Percentiles rank a stretch among this genome's conserved stretches.
Evolutionary conservation across 1,140 invertebrate genomes (phyloP).

Genomic region (Cydia fagiglandana): DNA sequence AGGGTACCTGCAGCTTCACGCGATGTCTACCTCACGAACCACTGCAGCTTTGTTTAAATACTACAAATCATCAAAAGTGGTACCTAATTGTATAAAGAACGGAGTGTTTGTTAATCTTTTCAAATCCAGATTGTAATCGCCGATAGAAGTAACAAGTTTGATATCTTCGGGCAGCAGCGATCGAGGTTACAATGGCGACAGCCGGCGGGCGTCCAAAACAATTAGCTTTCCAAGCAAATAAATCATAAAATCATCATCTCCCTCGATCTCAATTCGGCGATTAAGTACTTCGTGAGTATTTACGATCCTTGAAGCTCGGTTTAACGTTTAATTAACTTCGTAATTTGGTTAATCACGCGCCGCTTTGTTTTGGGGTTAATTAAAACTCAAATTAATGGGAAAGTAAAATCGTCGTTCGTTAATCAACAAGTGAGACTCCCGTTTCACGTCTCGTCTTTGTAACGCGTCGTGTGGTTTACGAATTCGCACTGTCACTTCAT

Average conservation of each 20-base stretch:
- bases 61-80: not conserved
- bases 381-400: slow-evolving; percentile 65
- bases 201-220: slow-evolving; percentile 49
- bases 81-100: slow-evolving; percentile 11
- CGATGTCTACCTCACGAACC: slow-evolving; percentile 42
- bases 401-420: slow-evolving; percentile 44
- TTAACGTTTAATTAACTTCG: slow-evolving; percentile 14
- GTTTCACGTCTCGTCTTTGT: slow-evolving; percentile 57
- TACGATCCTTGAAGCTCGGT: slow-evolving; percentile 14
- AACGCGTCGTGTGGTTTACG: slow-evolving; percentile 49
- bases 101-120: slow-evolving; percentile 14
- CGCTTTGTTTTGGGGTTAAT: slow-evolving; percentile 51
- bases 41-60: not conserved
- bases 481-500: slow-evolving; percentile 64
- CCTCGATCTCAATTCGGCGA: slow-evolving; percentile 50
- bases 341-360: slow-evolving; percentile 8
- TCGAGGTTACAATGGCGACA: slow-evolving; percentile 44
- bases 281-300: slow-evolving; percentile 1
- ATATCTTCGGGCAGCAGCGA: slow-evolving; percentile 32
- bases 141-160: slow-evolving; percentile 13
- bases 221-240: slow-evolving; percentile 60
- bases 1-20: slow-evolving; percentile 64
- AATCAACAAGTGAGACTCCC: slow-evolving; percentile 49
- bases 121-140: slow-evolving; percentile 6
- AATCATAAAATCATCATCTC: slow-evolving; percentile 58